Evolutionary conservation across 2,888 invertebrate species (phyloP).

Genomic region (Clunio marinus): DNA sequence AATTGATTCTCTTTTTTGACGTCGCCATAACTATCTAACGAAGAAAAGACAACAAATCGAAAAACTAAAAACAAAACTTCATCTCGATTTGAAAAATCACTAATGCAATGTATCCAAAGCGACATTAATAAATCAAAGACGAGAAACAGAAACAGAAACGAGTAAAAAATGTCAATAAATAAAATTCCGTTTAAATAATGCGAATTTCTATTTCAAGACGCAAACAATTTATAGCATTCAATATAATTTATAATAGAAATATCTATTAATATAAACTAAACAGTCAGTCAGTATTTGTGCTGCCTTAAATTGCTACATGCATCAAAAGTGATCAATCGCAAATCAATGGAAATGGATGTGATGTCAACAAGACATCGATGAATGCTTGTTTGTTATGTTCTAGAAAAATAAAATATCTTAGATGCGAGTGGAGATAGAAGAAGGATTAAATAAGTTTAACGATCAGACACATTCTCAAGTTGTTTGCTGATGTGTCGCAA

Average conservation of each 20-base stretch:
- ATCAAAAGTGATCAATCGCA: not conserved
- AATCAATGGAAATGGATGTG: not conserved
- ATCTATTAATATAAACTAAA: not conserved
- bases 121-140: slow-evolving; percentile 16
- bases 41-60: not conserved
- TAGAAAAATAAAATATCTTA: not conserved
- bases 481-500: slow-evolving; percentile 17
- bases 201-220: slow-evolving; percentile 6
- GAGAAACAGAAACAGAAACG: not conserved
- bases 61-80: not conserved
- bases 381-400: no score
- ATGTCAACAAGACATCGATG: not conserved
- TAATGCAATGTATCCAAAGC: not conserved
- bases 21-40: not conserved
- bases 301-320: not conserved
- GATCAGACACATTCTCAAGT: no score
- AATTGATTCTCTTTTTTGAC: slow-evolving; percentile 6
- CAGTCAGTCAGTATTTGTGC: not conserved
- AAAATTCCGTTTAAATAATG: not conserved
- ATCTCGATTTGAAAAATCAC: not conserved
- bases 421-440: no score
- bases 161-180: slow-evolving; percentile 27
- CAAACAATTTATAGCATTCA: slow-evolving; percentile 21
- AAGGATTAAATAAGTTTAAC: not conserved
- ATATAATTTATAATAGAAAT: slow-evolving; percentile 17